Conservation (phyloP, 2,888 invertebrate genomes). For the Caenorhabditis sinica region DNA sequence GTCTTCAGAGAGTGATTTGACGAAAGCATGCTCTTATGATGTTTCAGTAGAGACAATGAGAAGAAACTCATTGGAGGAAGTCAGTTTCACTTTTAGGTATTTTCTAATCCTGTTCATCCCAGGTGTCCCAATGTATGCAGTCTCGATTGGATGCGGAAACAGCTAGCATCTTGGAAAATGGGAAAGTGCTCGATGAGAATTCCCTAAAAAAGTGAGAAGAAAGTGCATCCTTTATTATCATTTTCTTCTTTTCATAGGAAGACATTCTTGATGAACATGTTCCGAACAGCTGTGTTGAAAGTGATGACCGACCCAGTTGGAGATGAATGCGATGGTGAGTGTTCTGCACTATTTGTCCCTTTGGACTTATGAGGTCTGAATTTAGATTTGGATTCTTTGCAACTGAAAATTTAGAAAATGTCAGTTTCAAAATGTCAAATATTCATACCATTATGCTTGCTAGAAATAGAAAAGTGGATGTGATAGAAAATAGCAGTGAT, state of each 20-base stretch:
- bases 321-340: conserved; percentile 46
- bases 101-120: background rate
- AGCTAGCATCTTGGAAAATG: conserved; percentile 33
- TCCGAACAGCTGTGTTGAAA: conserved; percentile 56
- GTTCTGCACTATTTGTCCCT: background rate
- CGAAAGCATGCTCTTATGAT: conserved; percentile 38
- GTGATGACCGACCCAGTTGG: conserved; percentile 48
- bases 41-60: conserved; percentile 47
- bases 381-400: background rate
- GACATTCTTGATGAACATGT: conserved; percentile 59
- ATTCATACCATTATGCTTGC: conserved; percentile 2
- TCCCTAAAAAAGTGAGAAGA: conserved; percentile 46
- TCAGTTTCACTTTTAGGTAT: background rate
- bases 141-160: conserved; percentile 43
- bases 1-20: conserved; percentile 42
- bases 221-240: background rate
- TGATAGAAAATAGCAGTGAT: background rate
- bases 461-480: background rate
- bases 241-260: conserved; percentile 27
- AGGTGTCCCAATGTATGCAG: conserved; percentile 52
- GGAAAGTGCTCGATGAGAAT: conserved; percentile 40
- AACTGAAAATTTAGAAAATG: no score
- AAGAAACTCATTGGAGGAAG: conserved; percentile 54
- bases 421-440: background rate
- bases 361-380: background rate